Base-by-base conservation (phyloP, 92 coral and sea anemone species). In the Siderastrea radians region DNA sequence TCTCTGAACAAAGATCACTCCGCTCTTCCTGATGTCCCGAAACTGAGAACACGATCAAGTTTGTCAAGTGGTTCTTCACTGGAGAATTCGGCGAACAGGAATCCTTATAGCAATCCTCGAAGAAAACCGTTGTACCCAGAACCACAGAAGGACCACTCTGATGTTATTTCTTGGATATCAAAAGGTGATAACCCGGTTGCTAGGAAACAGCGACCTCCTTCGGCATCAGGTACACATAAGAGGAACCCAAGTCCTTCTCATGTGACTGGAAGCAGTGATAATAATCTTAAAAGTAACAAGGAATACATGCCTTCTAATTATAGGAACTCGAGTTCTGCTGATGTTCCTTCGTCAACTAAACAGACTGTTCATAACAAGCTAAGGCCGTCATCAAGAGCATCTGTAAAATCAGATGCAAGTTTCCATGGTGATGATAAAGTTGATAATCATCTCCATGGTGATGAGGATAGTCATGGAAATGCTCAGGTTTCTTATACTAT, bases 131-230 rank as follows among this genome's bases (percentile, higher is more conserved):
- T 95, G 4, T 95, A 95, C 76, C 90, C 94, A 2, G 87, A 92
- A 45, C 95, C 96, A 13, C 90, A 91, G 86, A 55, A 92, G 45
- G 95, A 95, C 76, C 95, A 92, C 62, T 95, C 98, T 13, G 88
- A 93, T 66, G 78, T 95, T 4, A 53, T 98, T 14, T 78, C 99
- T 6, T 98, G 99, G 99, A 90, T 94, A 19, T 86, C 95, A 11
- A 94, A 84, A 65, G 90, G 91, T 70, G 96, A 91, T 74, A 79
- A 73, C 86, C 85, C 91, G 7, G 78, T 52, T 38, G 77, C 87
- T 38, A 83, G 58, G 84, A 89, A 76, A 19, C 95, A 90, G 54
- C 86, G 95, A 78, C 94, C 96, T 10, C 95, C 98, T 58, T 91
- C 98, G 46, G 93, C 91, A 5, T 72, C 89, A 11, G 65, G 91